Evolutionary conservation across 2,113 vertebrate genomes (phyloP).

Genomic region (Hystrix cristata): DNA sequence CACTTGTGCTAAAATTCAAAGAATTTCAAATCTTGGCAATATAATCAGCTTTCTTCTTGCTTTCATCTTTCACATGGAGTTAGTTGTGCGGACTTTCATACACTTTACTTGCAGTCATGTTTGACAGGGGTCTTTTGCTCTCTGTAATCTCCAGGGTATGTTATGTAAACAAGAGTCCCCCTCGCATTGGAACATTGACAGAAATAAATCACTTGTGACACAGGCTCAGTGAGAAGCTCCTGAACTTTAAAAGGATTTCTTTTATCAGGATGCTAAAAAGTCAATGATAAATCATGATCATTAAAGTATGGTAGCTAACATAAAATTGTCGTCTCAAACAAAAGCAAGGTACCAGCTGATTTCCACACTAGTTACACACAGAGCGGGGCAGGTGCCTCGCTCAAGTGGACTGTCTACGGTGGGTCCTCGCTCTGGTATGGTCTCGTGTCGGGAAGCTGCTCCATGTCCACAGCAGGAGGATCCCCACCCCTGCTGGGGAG

Average conservation of each 20-base stretch:
- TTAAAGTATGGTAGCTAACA: slow-evolving; percentile 71
- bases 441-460: neutral
- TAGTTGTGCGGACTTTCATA: slow-evolving; percentile 9
- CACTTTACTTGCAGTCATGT: slow-evolving; percentile 45
- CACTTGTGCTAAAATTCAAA: slow-evolving; percentile 75
- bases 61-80: slow-evolving; percentile 14
- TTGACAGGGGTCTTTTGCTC: slow-evolving; percentile 24
- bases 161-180: neutral
- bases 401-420: neutral
- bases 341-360: slow-evolving; percentile 65
- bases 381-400: neutral
- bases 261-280: slow-evolving; percentile 68
- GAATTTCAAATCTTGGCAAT: slow-evolving; percentile 76
- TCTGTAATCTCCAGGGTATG: neutral
- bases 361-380: neutral
- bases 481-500: rapidly evolving
- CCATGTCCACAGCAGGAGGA: neutral
- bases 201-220: slow-evolving; percentile 63
- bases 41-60: slow-evolving; percentile 3
- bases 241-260: slow-evolving; percentile 68
- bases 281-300: slow-evolving; percentile 76
- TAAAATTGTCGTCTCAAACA: slow-evolving; percentile 75
- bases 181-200: slow-evolving; percentile 25
- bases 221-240: slow-evolving; percentile 54
- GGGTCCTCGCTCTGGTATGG: neutral